Base-by-base conservation (phyloP, 2,113 vertebrate species). In the Gulo gulo region DNA sequence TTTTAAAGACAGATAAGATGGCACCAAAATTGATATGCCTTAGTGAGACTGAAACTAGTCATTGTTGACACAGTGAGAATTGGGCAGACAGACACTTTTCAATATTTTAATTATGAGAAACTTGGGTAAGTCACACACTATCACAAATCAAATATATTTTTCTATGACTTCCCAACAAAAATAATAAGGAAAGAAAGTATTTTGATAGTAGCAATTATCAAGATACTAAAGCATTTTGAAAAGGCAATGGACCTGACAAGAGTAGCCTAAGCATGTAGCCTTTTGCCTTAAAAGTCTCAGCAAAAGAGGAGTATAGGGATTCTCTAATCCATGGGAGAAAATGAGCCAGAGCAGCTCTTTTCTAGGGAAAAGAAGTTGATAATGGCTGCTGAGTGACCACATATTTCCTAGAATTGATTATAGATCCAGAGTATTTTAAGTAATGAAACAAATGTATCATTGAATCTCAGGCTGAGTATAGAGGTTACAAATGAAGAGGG, bases 401-500 rank as follows among this genome's bases (percentile, higher is more conserved):
- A 85, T 67, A 87, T 95, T 97, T 82, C 65, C 90, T 97, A 97
- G 97, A 39, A 76, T n/a, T 81, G 55, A 93, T 95, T 98, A 86
- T 55, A 24, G 59, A 82, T 93, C 95, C 88, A 61, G 47, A 92
- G 79, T 88, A 95, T 91, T 96, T 96, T 97, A 97, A 85, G 89
- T 2, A 94, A 93, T 55, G 93, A 97, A 92, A 31, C 34, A 87
- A 59, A 97, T 59, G 16, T 89, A 92, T 98, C 84, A 95, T 65
- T 57, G 71, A 79, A 97, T 47, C 73, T 93, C 76, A 98, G 67
- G 88, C 78, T 97, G 92, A 97, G 84, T 90, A 96, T 94, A 89
- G 78, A 91, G 3, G 0, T 93, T 94, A 88, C 94, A 97, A 91
- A 91, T 91, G 7, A 86, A 90, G 59, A 97, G 88, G n/a, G 1